A percentile compares a stretch with the other conserved stretches of the same genome.
Evolutionary conservation across 2,888 invertebrate species (phyloP).

Genomic region (Ormyrus labotus): DNA sequence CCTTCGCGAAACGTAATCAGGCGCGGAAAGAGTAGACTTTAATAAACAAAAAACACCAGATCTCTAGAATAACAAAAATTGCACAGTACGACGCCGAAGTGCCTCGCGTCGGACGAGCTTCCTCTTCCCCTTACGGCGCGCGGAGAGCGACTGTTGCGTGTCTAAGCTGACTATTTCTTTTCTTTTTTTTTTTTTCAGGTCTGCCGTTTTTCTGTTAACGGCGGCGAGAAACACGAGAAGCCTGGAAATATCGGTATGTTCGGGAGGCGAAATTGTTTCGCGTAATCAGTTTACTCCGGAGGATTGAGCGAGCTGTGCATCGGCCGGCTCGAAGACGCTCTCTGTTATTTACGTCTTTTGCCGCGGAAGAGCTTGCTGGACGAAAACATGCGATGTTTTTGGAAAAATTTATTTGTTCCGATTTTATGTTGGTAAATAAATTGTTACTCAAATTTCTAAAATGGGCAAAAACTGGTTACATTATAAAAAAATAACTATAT

Average conservation of each 20-base stretch:
- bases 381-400: too few species aligned
- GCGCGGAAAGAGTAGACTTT: too few species aligned
- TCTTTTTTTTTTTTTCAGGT: slow-evolving; percentile 1
- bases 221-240: slow-evolving; percentile 30
- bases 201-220: slow-evolving; percentile 22
- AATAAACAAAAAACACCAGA: too few species aligned
- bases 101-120: neutral
- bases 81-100: neutral
- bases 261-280: slow-evolving; percentile 42
- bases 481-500: too few species aligned
- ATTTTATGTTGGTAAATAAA: too few species aligned
- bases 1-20: too few species aligned
- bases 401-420: too few species aligned
- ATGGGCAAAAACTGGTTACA: too few species aligned
- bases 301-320: slow-evolving; percentile 18
- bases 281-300: slow-evolving; percentile 42
- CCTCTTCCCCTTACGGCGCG: neutral
- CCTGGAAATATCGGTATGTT: slow-evolving; percentile 26
- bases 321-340: neutral
- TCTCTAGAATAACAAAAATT: too few species aligned
- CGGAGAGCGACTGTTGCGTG: slow-evolving; percentile 12
- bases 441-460: too few species aligned
- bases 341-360: neutral
- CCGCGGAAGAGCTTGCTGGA: too few species aligned
- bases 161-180: slow-evolving; percentile 7